Base-by-base conservation (phyloP, 2,797 vertebrate genomes). In the Pygocentrus nattereri region DNA sequence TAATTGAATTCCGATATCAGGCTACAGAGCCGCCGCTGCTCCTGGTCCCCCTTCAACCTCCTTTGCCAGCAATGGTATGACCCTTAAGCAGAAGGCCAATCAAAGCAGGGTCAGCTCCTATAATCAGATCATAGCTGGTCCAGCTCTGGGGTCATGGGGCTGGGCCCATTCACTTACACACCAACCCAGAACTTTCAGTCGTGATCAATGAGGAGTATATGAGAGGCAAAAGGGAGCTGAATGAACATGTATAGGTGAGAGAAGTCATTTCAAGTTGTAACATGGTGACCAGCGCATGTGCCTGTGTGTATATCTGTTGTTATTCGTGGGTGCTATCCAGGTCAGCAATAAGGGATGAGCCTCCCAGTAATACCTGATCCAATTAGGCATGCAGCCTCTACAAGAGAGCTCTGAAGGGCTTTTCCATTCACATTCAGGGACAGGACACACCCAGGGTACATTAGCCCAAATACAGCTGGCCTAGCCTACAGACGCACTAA, bases 1-100 rank as follows among this genome's bases (percentile, higher is more conserved):
- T 92, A 93, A 97, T 92, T 95, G 95, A 96, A 97, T 96, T 95
- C 93, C 94, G 92, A 90, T 93, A 94, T 91, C 93, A 92, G 92
- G 91, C 90, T 93, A 82, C 27, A 91, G 93, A 93, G 87, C 93
- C 87, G 67, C 91, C 92, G 87, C n/a, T n/a, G n/a, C 89, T 80
- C 86, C 82, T 70, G 86, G 47, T 78, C 68, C 50, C 70, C 21
- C 74, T 3, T 25, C 65, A 73, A 68, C 67, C 68, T 79, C 87
- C 87, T 68, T 75, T 25, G 61, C 83, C 83, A 88, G 88, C 81
- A 82, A 85, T 87, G 85, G 84, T 82, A 25, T 58, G 54, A 74
- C 27, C 23, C 49, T 74, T 65, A 78, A 58, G 50, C 58, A 90
- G 85, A 87, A 84, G 83, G 84, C 62, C 84, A 87, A 88, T 87